A percentile compares a stretch with the other conserved stretches of the same genome.
phyloP scores from a whole-genome alignment of 2,113 vertebrate genomes.

The Lagopus muta region DNA sequence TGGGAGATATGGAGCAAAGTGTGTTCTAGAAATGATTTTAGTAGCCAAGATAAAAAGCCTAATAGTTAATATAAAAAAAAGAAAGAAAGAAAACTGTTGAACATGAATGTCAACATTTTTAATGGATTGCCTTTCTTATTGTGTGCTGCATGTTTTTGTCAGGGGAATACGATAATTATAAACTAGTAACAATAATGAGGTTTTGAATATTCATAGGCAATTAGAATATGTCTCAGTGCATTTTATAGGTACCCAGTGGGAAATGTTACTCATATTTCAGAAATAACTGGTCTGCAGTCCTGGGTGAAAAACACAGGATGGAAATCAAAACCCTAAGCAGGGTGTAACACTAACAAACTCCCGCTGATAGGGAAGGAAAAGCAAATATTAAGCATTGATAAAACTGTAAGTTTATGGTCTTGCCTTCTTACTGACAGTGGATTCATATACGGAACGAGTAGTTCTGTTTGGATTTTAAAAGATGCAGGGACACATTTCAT shows the following conservation, averaged over 20 bases:
- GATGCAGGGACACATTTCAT: background rate
- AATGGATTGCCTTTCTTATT: constrained; percentile 73
- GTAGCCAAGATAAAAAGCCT: background rate
- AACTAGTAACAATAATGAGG: constrained; percentile 76
- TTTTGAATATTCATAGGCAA: constrained; percentile 84
- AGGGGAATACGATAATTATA: constrained; percentile 76
- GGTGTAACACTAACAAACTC: background rate
- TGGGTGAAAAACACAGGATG: constrained; percentile 37
- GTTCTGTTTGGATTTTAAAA: background rate
- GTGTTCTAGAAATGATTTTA: constrained; percentile 8
- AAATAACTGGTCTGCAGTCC: constrained; percentile 67
- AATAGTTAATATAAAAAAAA: constrained; percentile 24
- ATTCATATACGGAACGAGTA: background rate
- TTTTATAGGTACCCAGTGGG: constrained; percentile 70
- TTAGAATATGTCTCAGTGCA: constrained; percentile 75
- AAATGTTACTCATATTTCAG: constrained; percentile 71
- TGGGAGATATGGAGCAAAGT: background rate
- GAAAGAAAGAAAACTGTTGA: constrained; percentile 39
- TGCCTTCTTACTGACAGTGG: background rate
- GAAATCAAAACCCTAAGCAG: constrained; percentile 15
- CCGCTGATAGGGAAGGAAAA: background rate
- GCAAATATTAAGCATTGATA: background rate
- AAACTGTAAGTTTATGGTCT: background rate
- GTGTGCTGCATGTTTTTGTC: constrained; percentile 68
- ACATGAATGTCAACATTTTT: constrained; percentile 66